Percentiles rank a stretch among this genome's conserved stretches.
Evolutionary conservation across 1,140 invertebrate genomes (phyloP).

Genomic region (Eciton burchellii): DNA sequence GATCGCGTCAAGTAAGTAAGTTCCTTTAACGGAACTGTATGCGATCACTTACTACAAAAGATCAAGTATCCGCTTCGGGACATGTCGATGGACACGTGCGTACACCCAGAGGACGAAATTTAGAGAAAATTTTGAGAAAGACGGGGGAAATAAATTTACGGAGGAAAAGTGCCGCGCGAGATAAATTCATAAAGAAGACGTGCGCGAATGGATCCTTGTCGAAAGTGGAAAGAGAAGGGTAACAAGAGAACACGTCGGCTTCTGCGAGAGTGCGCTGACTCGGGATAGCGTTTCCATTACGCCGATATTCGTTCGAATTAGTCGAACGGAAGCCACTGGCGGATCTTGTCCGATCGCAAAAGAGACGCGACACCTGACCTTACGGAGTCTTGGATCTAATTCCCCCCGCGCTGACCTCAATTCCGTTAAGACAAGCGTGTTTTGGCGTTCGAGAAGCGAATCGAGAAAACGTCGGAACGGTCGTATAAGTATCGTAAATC

Average conservation of each 20-base stretch:
- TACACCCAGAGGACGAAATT: not conserved
- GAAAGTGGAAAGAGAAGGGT: not conserved
- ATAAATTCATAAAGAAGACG: conserved; percentile 13
- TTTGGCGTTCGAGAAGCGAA: not conserved
- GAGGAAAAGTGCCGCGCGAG: conserved; percentile 2
- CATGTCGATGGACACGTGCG: not conserved
- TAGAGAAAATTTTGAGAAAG: conserved; percentile 17
- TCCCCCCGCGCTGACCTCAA: not conserved
- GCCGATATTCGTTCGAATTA: conserved; percentile 6
- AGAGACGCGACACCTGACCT: conserved; percentile 35
- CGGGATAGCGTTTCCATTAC: not conserved
- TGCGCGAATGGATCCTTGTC: not conserved
- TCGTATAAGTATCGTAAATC: conserved; percentile 14
- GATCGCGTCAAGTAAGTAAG: not conserved
- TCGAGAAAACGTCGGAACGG: not conserved
- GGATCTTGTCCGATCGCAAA: not conserved
- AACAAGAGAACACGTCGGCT: conserved; percentile 25
- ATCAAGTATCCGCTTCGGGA: too few relatives aligned
- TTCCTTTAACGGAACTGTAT: not conserved
- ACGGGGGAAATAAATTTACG: conserved; percentile 39
- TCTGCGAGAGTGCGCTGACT: not conserved
- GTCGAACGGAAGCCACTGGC: not conserved
- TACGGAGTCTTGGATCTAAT: conserved; percentile 15
- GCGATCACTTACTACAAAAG: too few relatives aligned
- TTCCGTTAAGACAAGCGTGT: conserved; percentile 10